Percentiles rank a stretch among this genome's conserved stretches.
phyloP scores from a whole-genome alignment of 2,113 vertebrate species.

The Siphamia tubifer region DNA sequence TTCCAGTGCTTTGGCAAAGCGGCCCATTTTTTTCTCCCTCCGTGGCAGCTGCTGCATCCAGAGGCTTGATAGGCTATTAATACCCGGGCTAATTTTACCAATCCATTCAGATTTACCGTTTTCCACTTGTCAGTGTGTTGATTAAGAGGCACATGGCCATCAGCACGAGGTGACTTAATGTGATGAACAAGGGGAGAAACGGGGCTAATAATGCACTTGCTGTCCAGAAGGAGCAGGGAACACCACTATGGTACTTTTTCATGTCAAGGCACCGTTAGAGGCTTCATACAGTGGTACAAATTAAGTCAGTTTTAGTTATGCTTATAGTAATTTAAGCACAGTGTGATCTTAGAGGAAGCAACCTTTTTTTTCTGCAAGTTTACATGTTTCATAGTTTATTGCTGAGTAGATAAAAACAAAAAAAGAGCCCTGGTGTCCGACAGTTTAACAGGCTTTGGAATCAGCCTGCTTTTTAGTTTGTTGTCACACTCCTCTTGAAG shows the following conservation, averaged over 20 bases:
- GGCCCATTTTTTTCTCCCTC: conserved; percentile 32
- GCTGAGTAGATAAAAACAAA: background rate
- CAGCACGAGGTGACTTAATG: conserved; percentile 52
- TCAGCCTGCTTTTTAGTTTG: background rate
- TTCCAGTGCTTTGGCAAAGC: conserved; percentile 74
- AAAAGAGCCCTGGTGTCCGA: background rate
- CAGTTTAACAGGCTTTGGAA: background rate
- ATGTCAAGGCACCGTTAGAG: conserved; percentile 5
- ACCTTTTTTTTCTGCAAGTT: no score
- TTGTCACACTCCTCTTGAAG: background rate
- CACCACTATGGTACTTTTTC: background rate
- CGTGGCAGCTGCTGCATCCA: conserved; percentile 80
- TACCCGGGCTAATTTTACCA: conserved; percentile 80
- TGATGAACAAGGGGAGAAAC: conserved; percentile 51
- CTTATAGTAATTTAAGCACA: background rate
- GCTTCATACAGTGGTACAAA: background rate
- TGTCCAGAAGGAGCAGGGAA: conserved; percentile 17
- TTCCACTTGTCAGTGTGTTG: conserved; percentile 74
- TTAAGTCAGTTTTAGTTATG: background rate
- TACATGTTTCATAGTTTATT: background rate
- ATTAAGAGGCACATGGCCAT: conserved; percentile 79
- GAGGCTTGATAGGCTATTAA: conserved; percentile 81
- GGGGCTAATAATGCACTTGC: conserved; percentile 39
- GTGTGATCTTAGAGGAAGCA: background rate
- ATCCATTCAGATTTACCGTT: conserved; percentile 79